Conservation (phyloP, 2,888 invertebrate species). For the Monopis laevigella region DNA sequence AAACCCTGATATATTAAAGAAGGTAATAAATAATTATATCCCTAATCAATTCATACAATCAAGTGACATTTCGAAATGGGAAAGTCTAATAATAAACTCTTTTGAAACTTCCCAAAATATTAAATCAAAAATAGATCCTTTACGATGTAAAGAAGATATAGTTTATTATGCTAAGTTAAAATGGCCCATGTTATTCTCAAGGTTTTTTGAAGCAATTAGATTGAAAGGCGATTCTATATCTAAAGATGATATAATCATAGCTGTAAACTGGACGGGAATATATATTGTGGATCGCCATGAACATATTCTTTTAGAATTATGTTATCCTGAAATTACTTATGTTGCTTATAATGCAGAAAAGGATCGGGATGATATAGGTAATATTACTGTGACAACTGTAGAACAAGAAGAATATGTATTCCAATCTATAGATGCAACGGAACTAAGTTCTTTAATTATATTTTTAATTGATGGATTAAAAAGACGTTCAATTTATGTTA, state of each 20-base stretch:
- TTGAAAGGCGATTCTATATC: constrained; percentile 73
- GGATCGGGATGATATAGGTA: constrained; percentile 64
- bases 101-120: constrained; percentile 79
- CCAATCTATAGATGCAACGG: constrained; percentile 87
- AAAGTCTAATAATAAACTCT: constrained; percentile 74
- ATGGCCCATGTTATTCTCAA: constrained; percentile 94
- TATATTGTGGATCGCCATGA: constrained; percentile 93
- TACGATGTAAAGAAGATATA: constrained; percentile 87
- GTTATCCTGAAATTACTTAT: constrained; percentile 86
- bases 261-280: constrained; percentile 93
- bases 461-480: constrained; percentile 88
- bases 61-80: constrained; percentile 77
- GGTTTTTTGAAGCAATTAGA: constrained; percentile 92
- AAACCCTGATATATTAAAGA: constrained; percentile 73
- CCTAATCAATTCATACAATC: constrained; percentile 77
- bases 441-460: constrained; percentile 83
- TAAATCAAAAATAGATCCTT: constrained; percentile 69
- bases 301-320: constrained; percentile 86
- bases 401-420: constrained; percentile 91
- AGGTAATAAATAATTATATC: constrained; percentile 80
- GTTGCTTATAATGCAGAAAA: constrained; percentile 70
- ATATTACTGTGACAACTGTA: constrained; percentile 82
- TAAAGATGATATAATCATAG: constrained; percentile 84
- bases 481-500: constrained; percentile 83
- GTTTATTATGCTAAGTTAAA: constrained; percentile 90